Evolutionary conservation across 2,797 vertebrate species (phyloP).

Genomic region (Columba guinea): DNA sequence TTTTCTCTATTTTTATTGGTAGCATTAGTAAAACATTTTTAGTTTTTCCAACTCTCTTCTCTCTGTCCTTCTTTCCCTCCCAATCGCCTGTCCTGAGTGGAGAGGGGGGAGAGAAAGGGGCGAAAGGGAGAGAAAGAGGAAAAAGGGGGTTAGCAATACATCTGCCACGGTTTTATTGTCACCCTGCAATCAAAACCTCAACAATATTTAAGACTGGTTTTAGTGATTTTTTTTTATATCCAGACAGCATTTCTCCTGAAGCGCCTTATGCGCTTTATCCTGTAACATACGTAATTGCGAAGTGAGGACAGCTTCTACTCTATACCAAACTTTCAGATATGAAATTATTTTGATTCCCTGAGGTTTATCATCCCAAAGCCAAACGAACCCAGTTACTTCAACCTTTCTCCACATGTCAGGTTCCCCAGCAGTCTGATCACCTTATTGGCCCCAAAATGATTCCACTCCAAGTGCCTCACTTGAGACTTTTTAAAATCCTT

Average conservation of each 20-base stretch:
- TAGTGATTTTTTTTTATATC: background rate
- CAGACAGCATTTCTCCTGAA: background rate
- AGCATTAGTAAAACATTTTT: no score
- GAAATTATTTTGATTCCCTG: background rate
- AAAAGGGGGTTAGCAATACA: no score
- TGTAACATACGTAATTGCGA: background rate
- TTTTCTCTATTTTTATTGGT: no score
- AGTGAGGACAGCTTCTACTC: background rate
- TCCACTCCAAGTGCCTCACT: rapidly evolving
- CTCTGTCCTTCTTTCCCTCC: no score
- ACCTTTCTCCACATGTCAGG: background rate
- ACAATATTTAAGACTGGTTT: background rate
- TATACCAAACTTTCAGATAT: background rate
- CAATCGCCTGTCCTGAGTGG: no score
- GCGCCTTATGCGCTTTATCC: background rate
- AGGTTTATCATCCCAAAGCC: background rate
- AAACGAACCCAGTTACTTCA: background rate
- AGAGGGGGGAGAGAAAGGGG: no score
- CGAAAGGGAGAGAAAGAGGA: no score
- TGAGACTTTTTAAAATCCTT: background rate
- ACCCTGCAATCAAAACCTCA: no score
- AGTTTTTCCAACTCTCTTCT: no score
- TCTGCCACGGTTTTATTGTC: no score
- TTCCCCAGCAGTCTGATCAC: background rate
- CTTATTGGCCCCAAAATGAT: background rate